Evolutionary conservation across 2,797 vertebrate species (phyloP).

Genomic region (Enteromius trimaculatus): DNA sequence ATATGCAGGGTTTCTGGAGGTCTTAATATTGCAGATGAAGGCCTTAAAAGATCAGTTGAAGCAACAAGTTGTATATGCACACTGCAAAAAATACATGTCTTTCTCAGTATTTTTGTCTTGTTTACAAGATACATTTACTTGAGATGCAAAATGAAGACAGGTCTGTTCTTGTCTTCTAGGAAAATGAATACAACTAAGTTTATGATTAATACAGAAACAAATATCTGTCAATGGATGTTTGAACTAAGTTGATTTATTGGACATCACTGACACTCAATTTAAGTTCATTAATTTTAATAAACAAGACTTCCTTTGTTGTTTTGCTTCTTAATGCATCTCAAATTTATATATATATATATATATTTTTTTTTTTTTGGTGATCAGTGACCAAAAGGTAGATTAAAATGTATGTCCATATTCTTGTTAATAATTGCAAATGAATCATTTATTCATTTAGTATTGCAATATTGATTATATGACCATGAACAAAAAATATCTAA

Average conservation of each 20-base stretch:
- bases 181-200: background rate
- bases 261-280: background rate
- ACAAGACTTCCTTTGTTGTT: background rate
- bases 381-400: no score
- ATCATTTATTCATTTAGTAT: background rate
- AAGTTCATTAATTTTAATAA: background rate
- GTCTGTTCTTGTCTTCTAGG: background rate
- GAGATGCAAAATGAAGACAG: background rate
- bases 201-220: background rate
- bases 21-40: background rate
- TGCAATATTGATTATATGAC: background rate
- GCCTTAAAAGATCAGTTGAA: background rate
- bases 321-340: background rate
- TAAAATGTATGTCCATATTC: background rate
- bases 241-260: background rate
- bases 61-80: background rate
- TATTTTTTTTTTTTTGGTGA: no score
- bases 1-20: background rate
- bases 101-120: background rate
- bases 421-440: background rate
- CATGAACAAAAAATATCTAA: background rate
- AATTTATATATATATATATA: no score
- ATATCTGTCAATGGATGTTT: background rate
- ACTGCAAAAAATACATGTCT: background rate
- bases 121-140: background rate